phyloP scores from a whole-genome alignment of 2,797 vertebrate genomes.

The Spinus pinus region DNA sequence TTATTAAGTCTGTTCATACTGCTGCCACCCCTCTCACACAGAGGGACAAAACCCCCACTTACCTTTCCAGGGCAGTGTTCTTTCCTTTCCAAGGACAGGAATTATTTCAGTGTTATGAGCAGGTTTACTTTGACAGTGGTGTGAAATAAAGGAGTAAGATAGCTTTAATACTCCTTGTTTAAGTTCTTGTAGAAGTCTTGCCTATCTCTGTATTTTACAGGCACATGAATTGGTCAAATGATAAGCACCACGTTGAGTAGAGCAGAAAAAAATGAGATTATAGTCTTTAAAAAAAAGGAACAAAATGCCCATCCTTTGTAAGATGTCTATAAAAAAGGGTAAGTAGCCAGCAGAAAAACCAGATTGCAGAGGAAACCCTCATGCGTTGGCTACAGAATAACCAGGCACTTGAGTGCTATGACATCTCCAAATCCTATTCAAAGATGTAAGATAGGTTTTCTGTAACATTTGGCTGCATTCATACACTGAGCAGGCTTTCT shows the following conservation, averaged over 20 bases:
- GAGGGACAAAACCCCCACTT: background rate
- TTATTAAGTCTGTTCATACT: background rate
- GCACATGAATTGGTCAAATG: background rate
- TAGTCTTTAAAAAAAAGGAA: background rate
- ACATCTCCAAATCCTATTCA: background rate
- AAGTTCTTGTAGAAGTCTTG: background rate
- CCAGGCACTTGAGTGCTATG: background rate
- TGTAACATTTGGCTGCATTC: background rate
- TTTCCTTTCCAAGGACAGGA: background rate
- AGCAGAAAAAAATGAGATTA: background rate
- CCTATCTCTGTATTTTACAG: background rate
- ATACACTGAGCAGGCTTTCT: background rate
- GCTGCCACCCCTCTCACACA: background rate
- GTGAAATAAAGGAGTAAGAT: background rate
- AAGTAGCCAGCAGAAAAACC: background rate
- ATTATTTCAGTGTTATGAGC: background rate
- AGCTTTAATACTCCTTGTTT: background rate
- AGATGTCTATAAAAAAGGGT: background rate
- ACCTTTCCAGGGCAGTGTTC: rapidly evolving
- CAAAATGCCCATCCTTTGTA: background rate
- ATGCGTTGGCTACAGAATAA: background rate
- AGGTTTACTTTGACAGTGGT: background rate
- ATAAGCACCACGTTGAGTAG: background rate
- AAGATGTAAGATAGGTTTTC: background rate
- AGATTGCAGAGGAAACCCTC: background rate